Conservation (phyloP, 2,888 invertebrate species). For the Tromatobia lineatoria region DNA sequence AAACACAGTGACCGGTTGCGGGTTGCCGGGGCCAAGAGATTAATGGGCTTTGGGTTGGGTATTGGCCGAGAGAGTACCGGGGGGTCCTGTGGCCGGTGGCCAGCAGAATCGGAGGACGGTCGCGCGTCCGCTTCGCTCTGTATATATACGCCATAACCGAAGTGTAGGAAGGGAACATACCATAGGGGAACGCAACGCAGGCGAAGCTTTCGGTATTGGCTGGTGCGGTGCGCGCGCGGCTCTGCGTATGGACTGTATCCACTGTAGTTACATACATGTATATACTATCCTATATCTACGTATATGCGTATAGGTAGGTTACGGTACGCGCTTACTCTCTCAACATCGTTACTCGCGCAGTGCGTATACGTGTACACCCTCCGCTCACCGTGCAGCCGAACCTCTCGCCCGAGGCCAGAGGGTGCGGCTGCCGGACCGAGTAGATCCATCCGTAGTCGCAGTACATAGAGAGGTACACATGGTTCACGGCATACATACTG, state of each 20-base stretch:
- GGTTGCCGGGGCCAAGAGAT: slow-evolving; percentile 84
- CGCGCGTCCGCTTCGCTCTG: slow-evolving; percentile 44
- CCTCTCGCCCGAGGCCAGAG: slow-evolving; percentile 72
- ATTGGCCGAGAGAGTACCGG: slow-evolving; percentile 60
- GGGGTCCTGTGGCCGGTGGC: slow-evolving; percentile 66
- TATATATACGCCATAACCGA: slow-evolving; percentile 29
- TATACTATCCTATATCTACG: slow-evolving; percentile 1
- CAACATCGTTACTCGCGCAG: slow-evolving; percentile 50
- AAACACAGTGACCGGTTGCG: slow-evolving; percentile 85
- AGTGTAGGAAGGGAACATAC: slow-evolving; percentile 35
- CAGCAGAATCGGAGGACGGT: slow-evolving; percentile 36
- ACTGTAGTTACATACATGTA: slow-evolving; percentile 16
- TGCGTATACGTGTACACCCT: slow-evolving; percentile 57
- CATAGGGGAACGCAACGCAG: slow-evolving; percentile 51
- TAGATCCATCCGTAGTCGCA: slow-evolving; percentile 79
- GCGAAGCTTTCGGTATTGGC: slow-evolving; percentile 59
- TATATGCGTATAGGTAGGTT: slow-evolving; percentile 28
- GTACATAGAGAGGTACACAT: slow-evolving; percentile 70
- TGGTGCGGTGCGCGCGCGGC: slow-evolving; percentile 45
- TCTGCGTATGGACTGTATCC: slow-evolving; percentile 31
- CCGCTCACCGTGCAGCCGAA: slow-evolving; percentile 56
- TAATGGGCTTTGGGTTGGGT: slow-evolving; percentile 83
- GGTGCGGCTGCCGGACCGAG: slow-evolving; percentile 81
- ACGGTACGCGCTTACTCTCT: slow-evolving; percentile 30
- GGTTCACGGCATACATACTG: slow-evolving; percentile 64